These are phyloP conservation scores for Drosophila paulistorum DNA, from an alignment of 1,140 invertebrate species.

Conservation along the genomic window DNA sequence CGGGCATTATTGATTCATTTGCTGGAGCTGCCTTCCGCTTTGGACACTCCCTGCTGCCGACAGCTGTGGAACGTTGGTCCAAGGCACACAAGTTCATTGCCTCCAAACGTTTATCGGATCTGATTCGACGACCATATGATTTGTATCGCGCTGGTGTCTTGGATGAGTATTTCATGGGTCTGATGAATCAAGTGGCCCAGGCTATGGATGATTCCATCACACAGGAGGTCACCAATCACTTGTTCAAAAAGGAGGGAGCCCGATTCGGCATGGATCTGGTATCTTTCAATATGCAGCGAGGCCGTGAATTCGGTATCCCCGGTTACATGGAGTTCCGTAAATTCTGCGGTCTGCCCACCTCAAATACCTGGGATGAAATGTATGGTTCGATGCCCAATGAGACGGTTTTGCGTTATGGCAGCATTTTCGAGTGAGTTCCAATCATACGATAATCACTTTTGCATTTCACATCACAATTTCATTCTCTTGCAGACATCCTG, in stretches of 20 bases:
- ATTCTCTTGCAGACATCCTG: conserved; percentile 86
- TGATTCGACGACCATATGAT: conserved; percentile 94
- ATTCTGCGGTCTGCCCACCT: conserved; percentile 93
- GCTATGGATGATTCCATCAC: conserved; percentile 97
- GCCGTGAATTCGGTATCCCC: conserved; percentile 95
- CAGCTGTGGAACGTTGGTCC: conserved; percentile 95
- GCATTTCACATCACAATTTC: background rate
- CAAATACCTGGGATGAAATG: conserved; percentile 92
- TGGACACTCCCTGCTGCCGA: conserved; percentile 94
- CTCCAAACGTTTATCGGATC: conserved; percentile 93
- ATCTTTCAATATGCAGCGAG: conserved; percentile 97
- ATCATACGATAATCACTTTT: background rate
- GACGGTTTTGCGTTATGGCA: conserved; percentile 90
- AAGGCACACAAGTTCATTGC: conserved; percentile 97
- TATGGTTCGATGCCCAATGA: conserved; percentile 95
- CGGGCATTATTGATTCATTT: conserved; percentile 93
- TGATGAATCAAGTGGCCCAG: conserved; percentile 97
- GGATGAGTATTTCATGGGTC: conserved; percentile 95
- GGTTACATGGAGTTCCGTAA: conserved; percentile 97
- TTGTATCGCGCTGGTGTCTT: conserved; percentile 94
- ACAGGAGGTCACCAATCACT: conserved; percentile 95
- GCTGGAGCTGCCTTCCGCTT: conserved; percentile 95
- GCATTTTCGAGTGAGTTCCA: conserved; percentile 88
- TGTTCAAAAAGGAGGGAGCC: conserved; percentile 94
- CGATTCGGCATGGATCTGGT: conserved; percentile 95